A percentile compares a stretch with the other conserved stretches of the same genome.
phyloP scores from a whole-genome alignment of 2,888 invertebrate genomes.

The Dascillus cervinus region DNA sequence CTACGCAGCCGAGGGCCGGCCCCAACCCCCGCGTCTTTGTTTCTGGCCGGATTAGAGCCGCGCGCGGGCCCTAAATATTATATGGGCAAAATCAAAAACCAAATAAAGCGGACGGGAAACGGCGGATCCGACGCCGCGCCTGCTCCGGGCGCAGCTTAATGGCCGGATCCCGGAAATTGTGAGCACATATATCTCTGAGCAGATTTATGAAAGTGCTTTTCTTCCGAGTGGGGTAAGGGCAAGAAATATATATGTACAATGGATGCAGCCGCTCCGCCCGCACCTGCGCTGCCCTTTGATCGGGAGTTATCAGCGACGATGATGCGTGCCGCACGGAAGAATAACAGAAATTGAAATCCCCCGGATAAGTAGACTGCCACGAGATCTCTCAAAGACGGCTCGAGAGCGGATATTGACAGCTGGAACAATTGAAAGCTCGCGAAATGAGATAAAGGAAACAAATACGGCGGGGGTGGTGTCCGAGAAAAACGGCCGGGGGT shows the following conservation, averaged over 20 bases:
- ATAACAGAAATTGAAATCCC: constrained; percentile 36
- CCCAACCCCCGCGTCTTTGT: constrained; percentile 9
- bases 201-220: constrained; percentile 82
- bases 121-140: constrained; percentile 36
- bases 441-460: constrained; percentile 44
- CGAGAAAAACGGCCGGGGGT: constrained; percentile 14
- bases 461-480: constrained; percentile 27
- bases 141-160: constrained; percentile 51
- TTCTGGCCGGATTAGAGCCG: constrained; percentile 13
- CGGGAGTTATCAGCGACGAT: constrained; percentile 17
- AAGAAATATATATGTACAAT: constrained; percentile 41
- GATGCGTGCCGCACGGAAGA: constrained; percentile 24
- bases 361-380: constrained; percentile 27
- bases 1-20: constrained; percentile 35
- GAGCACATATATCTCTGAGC: constrained; percentile 83
- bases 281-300: constrained; percentile 17
- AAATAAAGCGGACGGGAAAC: constrained; percentile 38
- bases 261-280: constrained; percentile 27
- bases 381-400: constrained; percentile 30
- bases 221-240: constrained; percentile 38
- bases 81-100: constrained; percentile 37
- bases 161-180: constrained; percentile 87
- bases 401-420: constrained; percentile 37
- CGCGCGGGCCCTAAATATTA: constrained; percentile 14
- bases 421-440: constrained; percentile 46